Evolutionary conservation across 2,888 invertebrate species (phyloP), one percentile per base, ranked within the genome.

Genomic region (Diplolepis rosae): DNA sequence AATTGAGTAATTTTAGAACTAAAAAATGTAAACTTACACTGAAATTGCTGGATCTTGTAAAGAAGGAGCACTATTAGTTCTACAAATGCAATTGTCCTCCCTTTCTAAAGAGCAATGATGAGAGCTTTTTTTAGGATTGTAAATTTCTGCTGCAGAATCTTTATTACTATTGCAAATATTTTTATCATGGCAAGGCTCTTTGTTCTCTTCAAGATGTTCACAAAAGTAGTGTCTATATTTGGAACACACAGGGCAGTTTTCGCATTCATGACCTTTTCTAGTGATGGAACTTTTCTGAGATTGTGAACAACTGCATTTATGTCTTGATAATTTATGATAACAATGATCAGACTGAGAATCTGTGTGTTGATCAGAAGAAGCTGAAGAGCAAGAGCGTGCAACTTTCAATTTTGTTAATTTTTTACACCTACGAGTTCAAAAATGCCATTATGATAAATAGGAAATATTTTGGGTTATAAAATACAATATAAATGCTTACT

Each of bases 221-320:
- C 82, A 76, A 70, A 88, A 88, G 67, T 85, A 86, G 69, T 81
- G 85, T 50, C 82, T 82, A 70, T 88, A 88, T 65, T 80, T 86
- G 2, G 79, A 81, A 70, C 88, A 88, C 52, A 88, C 81, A 1
- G 84, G 81, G 68, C 88, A 88, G 35, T 78, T 82, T n/a, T 42
- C 39, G 13, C 35, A 35, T 27, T 61, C 39, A 22, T 61, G 61
- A 24, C 39, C 27, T 13, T 61, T n/a, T 24, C 27, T 39, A 13
- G 35, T 9, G 3, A 39, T 13, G 18, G 11, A 54, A 22, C 84
- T 85, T 45, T 66, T 48, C 32, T 52, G 67, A 65, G 52, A 30
- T 24, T 48, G 35, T 61, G 70, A 67, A 45, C 69, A 74, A 45
- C 56, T 67, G n/a, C 72, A 78, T 61, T 68, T 74, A 0, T 75